These are phyloP conservation scores for Drosophila bipectinata DNA, from an alignment of 1,140 invertebrate genomes.

Conservation along the genomic window DNA sequence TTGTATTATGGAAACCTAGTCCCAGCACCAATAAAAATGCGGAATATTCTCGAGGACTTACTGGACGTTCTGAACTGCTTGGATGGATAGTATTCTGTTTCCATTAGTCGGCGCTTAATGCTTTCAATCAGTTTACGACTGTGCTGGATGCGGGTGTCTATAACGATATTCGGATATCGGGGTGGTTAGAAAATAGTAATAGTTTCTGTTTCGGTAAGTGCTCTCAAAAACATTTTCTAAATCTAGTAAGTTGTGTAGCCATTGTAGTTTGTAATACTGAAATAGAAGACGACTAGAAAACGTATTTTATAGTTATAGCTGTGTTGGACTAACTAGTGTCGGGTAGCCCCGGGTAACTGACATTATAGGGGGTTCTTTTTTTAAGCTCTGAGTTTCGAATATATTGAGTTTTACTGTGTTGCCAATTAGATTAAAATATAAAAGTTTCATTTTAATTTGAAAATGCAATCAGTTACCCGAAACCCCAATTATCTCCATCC, in stretches of 20 bases:
- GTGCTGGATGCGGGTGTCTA: constrained; percentile 51
- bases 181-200: constrained; percentile 26
- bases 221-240: constrained; percentile 9
- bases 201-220: constrained; percentile 11
- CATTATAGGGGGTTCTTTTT: background rate
- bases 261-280: constrained; percentile 63
- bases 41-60: constrained; percentile 48
- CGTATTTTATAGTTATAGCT: constrained; percentile 6
- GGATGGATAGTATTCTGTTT: constrained; percentile 41
- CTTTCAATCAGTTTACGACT: constrained; percentile 53
- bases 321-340: constrained; percentile 33
- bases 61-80: constrained; percentile 60
- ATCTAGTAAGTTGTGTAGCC: constrained; percentile 25
- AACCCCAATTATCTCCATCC: background rate
- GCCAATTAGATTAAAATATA: no score
- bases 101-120: constrained; percentile 58
- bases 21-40: constrained; percentile 47
- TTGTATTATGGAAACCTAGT: constrained; percentile 23
- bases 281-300: constrained; percentile 74
- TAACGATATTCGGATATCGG: constrained; percentile 47
- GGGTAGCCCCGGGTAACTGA: constrained; percentile 16
- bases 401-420: no score
- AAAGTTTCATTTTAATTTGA: no score
- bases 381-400: background rate
- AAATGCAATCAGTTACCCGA: constrained; percentile 6